These are phyloP conservation scores for Grantiella picta DNA, from an alignment of 2,113 vertebrate genomes.

Conservation along the genomic window DNA sequence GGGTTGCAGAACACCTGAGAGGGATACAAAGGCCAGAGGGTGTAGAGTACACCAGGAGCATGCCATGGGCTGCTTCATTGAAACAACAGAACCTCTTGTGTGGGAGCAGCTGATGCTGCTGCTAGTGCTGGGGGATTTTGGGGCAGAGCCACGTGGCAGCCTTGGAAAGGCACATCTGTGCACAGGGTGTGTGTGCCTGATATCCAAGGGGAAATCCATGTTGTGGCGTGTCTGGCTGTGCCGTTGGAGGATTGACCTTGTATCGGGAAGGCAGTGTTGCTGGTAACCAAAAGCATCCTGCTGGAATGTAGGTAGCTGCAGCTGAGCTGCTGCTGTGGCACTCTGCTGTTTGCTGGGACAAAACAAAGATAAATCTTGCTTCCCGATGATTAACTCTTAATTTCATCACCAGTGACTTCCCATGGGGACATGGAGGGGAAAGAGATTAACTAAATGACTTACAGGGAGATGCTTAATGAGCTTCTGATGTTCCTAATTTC, in stretches of 20 bases:
- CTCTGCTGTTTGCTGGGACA: not conserved
- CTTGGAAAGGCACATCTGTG: not conserved
- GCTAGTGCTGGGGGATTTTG: not conserved
- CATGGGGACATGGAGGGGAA: not conserved
- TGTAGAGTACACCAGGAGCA: not conserved
- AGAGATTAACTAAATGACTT: not conserved
- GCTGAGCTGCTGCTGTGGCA: not conserved
- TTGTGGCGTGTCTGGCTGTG: accelerated
- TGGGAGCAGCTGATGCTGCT: not conserved
- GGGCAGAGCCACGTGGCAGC: not conserved
- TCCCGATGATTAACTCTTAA: not conserved
- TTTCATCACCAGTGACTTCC: conserved; percentile 4
- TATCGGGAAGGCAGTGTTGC: accelerated
- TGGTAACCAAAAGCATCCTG: not conserved
- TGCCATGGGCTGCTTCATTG: not conserved
- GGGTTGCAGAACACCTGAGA: not conserved
- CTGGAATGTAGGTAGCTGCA: not conserved
- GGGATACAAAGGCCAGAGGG: accelerated
- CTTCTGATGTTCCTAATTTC: not conserved
- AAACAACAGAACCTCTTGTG: not conserved
- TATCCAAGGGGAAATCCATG: accelerated
- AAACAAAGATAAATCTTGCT: not conserved
- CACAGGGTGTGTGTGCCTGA: accelerated
- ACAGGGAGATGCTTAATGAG: not conserved
- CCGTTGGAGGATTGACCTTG: not conserved